A percentile compares a stretch with the other conserved stretches of the same genome.
These are phyloP conservation scores for Drosophila rubida DNA, from an alignment of 2,888 invertebrate genomes.

Conservation along the genomic window DNA sequence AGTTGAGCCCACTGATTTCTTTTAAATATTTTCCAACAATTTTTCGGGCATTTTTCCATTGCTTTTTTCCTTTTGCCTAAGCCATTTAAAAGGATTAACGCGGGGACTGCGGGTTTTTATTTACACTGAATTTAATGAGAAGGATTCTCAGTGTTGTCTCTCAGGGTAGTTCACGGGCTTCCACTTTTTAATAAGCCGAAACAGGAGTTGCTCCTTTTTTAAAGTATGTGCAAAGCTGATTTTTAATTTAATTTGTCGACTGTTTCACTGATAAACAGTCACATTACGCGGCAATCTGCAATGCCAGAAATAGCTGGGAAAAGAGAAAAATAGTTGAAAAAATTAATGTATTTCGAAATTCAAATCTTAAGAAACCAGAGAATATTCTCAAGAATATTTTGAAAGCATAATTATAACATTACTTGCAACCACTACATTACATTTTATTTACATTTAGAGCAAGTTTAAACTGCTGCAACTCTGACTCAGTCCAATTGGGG, in stretches of 20 bases:
- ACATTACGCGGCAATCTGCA: conserved; percentile 1
- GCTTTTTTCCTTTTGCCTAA: conserved; percentile 21
- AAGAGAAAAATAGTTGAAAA: background rate
- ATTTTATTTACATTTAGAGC: too few relatives aligned
- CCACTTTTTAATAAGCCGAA: conserved; percentile 52
- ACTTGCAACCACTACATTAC: too few relatives aligned
- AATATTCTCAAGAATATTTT: too few relatives aligned
- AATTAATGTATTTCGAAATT: background rate
- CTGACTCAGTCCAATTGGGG: too few relatives aligned
- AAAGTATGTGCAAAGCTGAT: conserved; percentile 60
- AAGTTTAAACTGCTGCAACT: too few relatives aligned
- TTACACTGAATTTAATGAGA: conserved; percentile 45
- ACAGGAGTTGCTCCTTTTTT: conserved; percentile 6
- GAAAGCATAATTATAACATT: too few relatives aligned
- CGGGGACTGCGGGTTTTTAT: conserved; percentile 19
- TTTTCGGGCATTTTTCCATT: conserved; percentile 52
- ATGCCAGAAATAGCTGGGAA: background rate
- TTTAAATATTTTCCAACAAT: conserved; percentile 66
- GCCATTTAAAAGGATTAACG: conserved; percentile 73
- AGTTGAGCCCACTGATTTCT: conserved; percentile 64
- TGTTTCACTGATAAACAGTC: conserved; percentile 45
- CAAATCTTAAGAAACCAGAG: too few relatives aligned
- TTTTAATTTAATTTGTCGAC: conserved; percentile 64
- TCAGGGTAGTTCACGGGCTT: conserved; percentile 49
- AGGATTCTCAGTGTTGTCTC: conserved; percentile 1